Conservation (phyloP, 2,888 invertebrate genomes). For the Nemapogon koenigi region DNA sequence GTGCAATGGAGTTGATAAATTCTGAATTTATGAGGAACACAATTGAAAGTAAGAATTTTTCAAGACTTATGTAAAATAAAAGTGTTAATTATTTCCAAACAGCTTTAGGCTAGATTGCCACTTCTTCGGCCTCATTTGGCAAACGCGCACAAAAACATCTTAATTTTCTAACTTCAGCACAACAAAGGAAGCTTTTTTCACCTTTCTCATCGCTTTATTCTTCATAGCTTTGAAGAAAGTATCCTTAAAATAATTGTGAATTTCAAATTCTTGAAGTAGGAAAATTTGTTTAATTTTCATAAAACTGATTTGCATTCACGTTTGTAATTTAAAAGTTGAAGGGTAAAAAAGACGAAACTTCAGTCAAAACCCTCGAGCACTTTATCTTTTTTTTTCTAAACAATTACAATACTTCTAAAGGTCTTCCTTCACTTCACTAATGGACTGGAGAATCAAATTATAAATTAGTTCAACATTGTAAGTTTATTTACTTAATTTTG, state of each 20-base stretch:
- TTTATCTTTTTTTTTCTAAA: slow-evolving; percentile 4
- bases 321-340: slow-evolving; percentile 28
- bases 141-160: slow-evolving; percentile 31
- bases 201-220: slow-evolving; percentile 27
- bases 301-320: slow-evolving; percentile 42
- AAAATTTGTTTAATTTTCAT: slow-evolving; percentile 29
- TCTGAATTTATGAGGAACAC: too few species aligned
- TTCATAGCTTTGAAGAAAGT: slow-evolving; percentile 14
- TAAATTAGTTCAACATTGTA: too few species aligned
- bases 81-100: slow-evolving; percentile 6
- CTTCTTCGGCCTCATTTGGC: slow-evolving; percentile 33
- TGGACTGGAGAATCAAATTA: too few species aligned
- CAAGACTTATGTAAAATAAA: neutral
- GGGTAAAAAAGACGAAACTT: slow-evolving; percentile 1
- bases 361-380: neutral
- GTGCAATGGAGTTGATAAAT: too few species aligned
- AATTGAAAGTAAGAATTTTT: too few species aligned
- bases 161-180: slow-evolving; percentile 47
- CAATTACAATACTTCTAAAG: too few species aligned
- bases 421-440: too few species aligned
- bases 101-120: neutral
- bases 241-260: slow-evolving; percentile 25
- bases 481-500: too few species aligned
- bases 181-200: slow-evolving; percentile 41
- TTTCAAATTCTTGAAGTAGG: slow-evolving; percentile 22